These are phyloP conservation scores for Odocoileus virginianus DNA, from an alignment of 2,113 vertebrate species.

Conservation along the genomic window DNA sequence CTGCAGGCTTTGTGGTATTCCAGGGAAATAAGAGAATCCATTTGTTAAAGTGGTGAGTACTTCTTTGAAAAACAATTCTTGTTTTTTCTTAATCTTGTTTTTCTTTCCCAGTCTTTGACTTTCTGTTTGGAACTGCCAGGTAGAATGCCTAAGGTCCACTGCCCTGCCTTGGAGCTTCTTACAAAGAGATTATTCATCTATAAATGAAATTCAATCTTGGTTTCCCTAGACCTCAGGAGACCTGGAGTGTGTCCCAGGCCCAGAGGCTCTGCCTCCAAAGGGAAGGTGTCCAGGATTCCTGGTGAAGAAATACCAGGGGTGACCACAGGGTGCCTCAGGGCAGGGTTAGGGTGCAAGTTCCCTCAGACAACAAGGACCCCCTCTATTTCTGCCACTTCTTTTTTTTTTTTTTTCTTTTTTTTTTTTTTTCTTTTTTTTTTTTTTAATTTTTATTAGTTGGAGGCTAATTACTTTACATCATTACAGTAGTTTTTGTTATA, in stretches of 20 bases:
- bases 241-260: background rate
- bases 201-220: background rate
- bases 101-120: background rate
- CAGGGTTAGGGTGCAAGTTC: background rate
- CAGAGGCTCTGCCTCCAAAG: background rate
- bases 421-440: background rate
- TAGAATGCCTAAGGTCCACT: background rate
- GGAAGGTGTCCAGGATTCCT: background rate
- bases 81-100: background rate
- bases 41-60: conserved; percentile 94
- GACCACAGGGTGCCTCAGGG: background rate
- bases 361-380: background rate
- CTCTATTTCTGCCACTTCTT: background rate
- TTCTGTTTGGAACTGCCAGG: background rate
- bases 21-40: conserved; percentile 99
- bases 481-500: no score
- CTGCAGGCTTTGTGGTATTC: conserved; percentile 97
- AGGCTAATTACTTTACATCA: no score
- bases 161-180: background rate
- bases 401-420: background rate
- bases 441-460: no score
- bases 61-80: background rate
- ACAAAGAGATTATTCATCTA: conserved; percentile 21
- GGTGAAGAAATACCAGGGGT: background rate
- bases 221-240: background rate